These are phyloP conservation scores for Acyrthosiphon pisum DNA, from an alignment of 1,140 invertebrate genomes.

Conservation along the genomic window DNA sequence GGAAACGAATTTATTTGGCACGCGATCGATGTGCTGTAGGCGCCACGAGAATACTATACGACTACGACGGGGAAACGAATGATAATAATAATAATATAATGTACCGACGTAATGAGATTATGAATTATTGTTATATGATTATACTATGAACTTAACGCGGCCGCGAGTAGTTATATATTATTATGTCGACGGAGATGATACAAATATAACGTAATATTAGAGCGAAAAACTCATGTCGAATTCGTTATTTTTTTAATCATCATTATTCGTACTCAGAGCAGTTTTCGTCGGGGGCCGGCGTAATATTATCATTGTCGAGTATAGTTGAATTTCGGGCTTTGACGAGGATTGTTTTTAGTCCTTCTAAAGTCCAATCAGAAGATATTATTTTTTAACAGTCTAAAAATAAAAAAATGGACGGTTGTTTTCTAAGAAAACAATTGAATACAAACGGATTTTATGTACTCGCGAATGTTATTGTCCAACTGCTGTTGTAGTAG, in stretches of 20 bases:
- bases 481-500: neutral
- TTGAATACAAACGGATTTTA: neutral
- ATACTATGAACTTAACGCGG: too few relatives aligned
- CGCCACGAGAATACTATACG: neutral
- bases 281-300: neutral
- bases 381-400: neutral
- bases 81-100: neutral
- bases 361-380: neutral
- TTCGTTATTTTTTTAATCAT: neutral
- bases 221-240: neutral
- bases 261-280: neutral
- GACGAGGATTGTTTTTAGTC: neutral
- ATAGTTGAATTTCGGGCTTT: neutral
- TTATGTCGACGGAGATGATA: neutral
- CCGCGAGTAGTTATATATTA: neutral
- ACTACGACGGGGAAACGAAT: neutral
- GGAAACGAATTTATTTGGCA: conserved; percentile 40
- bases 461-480: neutral
- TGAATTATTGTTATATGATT: neutral
- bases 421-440: neutral
- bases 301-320: neutral
- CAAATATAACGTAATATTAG: neutral
- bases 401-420: neutral
- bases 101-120: neutral
- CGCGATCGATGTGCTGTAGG: neutral